These are phyloP conservation scores for Isurus oxyrinchus DNA, from an alignment of 2,113 vertebrate genomes.

Conservation along the genomic window DNA sequence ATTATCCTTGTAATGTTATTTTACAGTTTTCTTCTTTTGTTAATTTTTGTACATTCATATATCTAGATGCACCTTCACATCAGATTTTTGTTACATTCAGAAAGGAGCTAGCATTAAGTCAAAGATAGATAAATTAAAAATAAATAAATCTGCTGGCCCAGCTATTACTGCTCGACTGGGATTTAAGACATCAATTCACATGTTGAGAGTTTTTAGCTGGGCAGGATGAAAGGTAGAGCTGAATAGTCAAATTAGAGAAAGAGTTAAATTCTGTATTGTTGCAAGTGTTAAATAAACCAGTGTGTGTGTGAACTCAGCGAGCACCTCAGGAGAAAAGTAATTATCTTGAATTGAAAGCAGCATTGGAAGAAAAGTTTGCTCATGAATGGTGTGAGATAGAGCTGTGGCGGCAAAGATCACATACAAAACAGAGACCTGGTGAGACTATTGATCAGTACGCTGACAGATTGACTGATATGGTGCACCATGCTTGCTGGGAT, in stretches of 20 bases:
- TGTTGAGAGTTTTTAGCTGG: not conserved
- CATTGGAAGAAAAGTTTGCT: not conserved
- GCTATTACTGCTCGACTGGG: not conserved
- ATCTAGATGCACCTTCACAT: not conserved
- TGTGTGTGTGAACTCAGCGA: not conserved
- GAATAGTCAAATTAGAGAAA: not conserved
- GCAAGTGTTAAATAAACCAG: not conserved
- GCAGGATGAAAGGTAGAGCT: not conserved
- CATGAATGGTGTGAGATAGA: not conserved
- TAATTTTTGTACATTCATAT: not conserved
- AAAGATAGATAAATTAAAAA: not conserved
- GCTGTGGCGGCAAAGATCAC: not conserved
- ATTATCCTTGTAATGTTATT: not conserved
- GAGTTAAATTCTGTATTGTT: not conserved
- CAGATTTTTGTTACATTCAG: not conserved
- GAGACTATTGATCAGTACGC: not conserved
- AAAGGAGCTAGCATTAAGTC: too few species aligned
- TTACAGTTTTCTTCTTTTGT: not conserved
- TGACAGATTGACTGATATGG: constrained; percentile 27
- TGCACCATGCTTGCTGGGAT: not conserved
- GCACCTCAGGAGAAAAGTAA: not conserved
- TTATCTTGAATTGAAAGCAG: not conserved
- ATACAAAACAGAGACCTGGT: not conserved
- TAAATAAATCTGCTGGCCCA: not conserved
- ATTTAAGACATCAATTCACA: not conserved